Evolutionary conservation across 2,797 vertebrate genomes (phyloP).

Genomic region (Halcyon leucocephala): DNA sequence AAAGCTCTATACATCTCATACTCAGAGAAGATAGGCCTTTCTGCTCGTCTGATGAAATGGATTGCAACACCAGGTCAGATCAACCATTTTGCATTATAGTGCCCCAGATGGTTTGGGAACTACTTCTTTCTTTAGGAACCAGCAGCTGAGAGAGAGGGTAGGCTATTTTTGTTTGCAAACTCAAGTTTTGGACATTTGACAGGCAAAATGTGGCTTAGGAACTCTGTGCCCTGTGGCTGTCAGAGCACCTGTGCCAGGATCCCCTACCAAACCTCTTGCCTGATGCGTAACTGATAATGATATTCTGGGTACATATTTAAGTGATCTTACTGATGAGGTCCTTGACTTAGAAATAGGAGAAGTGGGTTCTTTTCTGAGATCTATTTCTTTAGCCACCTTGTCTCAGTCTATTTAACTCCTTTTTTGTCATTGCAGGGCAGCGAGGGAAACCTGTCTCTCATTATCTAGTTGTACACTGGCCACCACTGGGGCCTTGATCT

Average conservation of each 20-base stretch:
- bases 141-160: background rate
- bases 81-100: background rate
- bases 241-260: background rate
- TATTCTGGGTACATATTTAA: background rate
- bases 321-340: background rate
- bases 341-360: constrained; percentile 14
- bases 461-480: constrained; percentile 65
- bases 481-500: constrained; percentile 57
- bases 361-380: background rate
- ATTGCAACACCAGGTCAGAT: background rate
- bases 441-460: constrained; percentile 67
- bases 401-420: constrained; percentile 19
- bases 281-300: background rate
- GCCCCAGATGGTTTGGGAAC: background rate
- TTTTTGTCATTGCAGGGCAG: background rate
- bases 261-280: background rate
- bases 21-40: background rate
- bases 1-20: background rate
- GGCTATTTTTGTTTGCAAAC: background rate
- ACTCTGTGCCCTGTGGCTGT: background rate
- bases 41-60: background rate
- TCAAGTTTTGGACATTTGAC: background rate
- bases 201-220: background rate
- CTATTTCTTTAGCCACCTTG: constrained; percentile 42
- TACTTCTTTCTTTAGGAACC: background rate